These are phyloP conservation scores for Nomada fabriciana DNA, from an alignment of 2,888 invertebrate genomes.

Conservation along the genomic window DNA sequence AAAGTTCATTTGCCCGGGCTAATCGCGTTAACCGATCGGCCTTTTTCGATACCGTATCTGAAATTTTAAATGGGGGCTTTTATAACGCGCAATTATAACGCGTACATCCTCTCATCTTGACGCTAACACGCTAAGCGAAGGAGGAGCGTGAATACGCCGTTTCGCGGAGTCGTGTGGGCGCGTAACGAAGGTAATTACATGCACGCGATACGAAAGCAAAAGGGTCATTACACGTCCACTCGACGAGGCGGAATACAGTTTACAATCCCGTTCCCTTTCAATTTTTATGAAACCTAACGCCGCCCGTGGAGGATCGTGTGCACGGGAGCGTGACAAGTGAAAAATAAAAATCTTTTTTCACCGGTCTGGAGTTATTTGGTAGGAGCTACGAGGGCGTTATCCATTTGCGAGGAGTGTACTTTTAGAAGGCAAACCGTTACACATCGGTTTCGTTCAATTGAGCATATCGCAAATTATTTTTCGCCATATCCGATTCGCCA, in stretches of 20 bases:
- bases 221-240: conserved; percentile 53
- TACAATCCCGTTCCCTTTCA: conserved; percentile 15
- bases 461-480: no score
- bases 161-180: conserved; percentile 31
- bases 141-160: conserved; percentile 40
- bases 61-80: conserved; percentile 55
- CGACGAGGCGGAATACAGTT: conserved; percentile 26
- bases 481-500: no score
- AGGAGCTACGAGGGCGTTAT: not conserved
- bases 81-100: conserved; percentile 55
- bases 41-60: conserved; percentile 47
- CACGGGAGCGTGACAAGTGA: not conserved
- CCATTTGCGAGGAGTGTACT: not conserved
- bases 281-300: conserved; percentile 14
- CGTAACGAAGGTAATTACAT: conserved; percentile 67
- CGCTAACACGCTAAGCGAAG: conserved; percentile 27
- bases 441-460: no score
- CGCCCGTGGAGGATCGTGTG: not conserved
- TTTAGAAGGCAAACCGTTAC: no score
- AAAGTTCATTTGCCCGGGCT: conserved; percentile 42
- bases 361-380: not conserved
- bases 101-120: conserved; percentile 43
- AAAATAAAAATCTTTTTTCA: not conserved
- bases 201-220: conserved; percentile 61
- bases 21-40: conserved; percentile 37